Conservation (phyloP, 2,888 invertebrate species). For the Seira sanloemensis region DNA sequence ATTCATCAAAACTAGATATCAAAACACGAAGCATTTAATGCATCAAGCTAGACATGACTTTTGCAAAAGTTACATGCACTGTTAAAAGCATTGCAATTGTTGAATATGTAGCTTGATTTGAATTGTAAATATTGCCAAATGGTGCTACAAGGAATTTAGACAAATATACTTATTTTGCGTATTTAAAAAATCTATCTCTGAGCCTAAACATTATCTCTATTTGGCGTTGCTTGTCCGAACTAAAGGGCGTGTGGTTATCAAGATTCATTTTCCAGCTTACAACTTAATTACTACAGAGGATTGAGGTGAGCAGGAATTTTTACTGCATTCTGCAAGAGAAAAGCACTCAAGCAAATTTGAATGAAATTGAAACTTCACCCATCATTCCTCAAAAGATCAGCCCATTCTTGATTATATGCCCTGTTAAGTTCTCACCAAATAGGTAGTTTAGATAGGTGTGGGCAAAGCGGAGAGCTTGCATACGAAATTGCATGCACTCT, state of each 20-base stretch:
- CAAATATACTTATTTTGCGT: no score
- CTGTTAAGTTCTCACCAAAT: background rate
- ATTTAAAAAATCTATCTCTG: no score
- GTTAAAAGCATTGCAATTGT: background rate
- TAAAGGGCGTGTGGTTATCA: constrained; percentile 51
- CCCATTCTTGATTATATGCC: background rate
- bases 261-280: constrained; percentile 43
- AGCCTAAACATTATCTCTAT: no score
- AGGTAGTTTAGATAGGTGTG: no score
- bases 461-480: no score
- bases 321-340: background rate
- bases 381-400: no score
- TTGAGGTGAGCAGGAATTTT: background rate
- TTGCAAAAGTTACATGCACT: background rate
- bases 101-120: no score
- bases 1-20: constrained; percentile 35
- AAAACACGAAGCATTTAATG: constrained; percentile 19
- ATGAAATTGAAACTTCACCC: background rate
- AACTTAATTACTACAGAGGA: constrained; percentile 49
- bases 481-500: no score
- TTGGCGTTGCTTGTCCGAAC: no score
- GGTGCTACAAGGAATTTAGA: background rate
- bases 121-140: no score
- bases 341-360: background rate
- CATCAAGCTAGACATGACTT: background rate